Percentiles rank a stretch among this genome's conserved stretches.
Conservation (phyloP, 1,140 invertebrate genomes). For the Sinella curviseta region DNA sequence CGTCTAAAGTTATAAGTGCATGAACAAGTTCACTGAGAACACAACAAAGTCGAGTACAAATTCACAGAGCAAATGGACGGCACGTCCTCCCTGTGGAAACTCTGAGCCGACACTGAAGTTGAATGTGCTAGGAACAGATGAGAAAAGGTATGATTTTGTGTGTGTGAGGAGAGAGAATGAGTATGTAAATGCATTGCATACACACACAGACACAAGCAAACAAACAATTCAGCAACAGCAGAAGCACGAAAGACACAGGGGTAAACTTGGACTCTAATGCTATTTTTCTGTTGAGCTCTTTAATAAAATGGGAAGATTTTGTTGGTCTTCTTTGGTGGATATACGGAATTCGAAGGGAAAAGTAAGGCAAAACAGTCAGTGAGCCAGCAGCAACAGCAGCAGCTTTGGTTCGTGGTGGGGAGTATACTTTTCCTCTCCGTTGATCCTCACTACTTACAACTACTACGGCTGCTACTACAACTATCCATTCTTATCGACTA, state of each 20-base stretch:
- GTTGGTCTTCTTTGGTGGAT: neutral
- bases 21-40: too few species aligned
- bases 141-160: neutral
- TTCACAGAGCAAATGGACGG: slow-evolving; percentile 15
- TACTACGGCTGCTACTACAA: neutral
- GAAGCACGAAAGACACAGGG: neutral
- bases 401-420: neutral
- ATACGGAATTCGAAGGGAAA: neutral
- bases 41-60: neutral
- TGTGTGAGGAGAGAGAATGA: neutral
- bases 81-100: slow-evolving; percentile 12
- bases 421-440: neutral
- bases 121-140: neutral
- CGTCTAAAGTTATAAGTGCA: too few species aligned
- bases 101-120: slow-evolving; percentile 15
- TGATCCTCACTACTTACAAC: too few species aligned
- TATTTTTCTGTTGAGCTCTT: neutral
- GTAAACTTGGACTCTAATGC: neutral
- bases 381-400: too few species aligned
- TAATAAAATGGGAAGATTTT: neutral
- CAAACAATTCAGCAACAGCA: neutral
- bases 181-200: neutral
- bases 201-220: neutral
- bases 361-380: neutral
- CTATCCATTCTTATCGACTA: neutral